A percentile compares a stretch with the other conserved stretches of the same genome.
Evolutionary conservation across 2,888 invertebrate species (phyloP).

Genomic region (Eupeodes latifasciatus): DNA sequence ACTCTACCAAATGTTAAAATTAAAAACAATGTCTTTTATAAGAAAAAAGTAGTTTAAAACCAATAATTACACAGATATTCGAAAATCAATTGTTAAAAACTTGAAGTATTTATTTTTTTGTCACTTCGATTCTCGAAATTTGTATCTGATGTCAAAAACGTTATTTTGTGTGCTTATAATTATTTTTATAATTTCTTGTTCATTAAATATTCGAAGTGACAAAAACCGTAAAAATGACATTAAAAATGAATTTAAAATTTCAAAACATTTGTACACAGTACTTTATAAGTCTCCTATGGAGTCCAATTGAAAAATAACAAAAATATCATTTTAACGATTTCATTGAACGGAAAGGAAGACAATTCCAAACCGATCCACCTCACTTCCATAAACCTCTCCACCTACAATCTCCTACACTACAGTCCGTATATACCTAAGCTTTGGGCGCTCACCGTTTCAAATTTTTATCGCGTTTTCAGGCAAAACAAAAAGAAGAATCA

Average conservation of each 20-base stretch:
- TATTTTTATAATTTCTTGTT: too few species aligned
- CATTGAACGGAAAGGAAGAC: slow-evolving; percentile 41
- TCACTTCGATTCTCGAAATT: too few species aligned
- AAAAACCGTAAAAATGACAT: too few species aligned
- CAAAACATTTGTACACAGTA: background rate
- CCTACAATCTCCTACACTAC: background rate
- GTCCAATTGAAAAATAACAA: slow-evolving; percentile 33
- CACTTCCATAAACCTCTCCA: slow-evolving; percentile 17
- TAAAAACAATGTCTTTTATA: too few species aligned
- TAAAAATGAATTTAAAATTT: background rate
- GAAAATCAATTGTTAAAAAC: too few species aligned
- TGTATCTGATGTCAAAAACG: too few species aligned
- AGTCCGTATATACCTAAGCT: slow-evolving; percentile 15
- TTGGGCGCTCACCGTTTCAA: slow-evolving; percentile 68
- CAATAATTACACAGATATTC: too few species aligned
- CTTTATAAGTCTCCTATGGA: slow-evolving; percentile 17
- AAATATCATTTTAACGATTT: slow-evolving; percentile 51
- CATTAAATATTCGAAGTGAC: too few species aligned
- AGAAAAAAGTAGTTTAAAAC: too few species aligned
- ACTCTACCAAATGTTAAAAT: too few species aligned
- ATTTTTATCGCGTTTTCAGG: slow-evolving; percentile 64
- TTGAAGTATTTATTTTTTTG: too few species aligned
- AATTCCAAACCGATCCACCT: slow-evolving; percentile 49
- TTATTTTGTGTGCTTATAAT: too few species aligned
- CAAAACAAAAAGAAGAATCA: slow-evolving; percentile 13